Percentiles rank a stretch among this genome's conserved stretches.
These are phyloP conservation scores for Ptyas mucosa DNA, from an alignment of 2,113 vertebrate species.

Conservation along the genomic window DNA sequence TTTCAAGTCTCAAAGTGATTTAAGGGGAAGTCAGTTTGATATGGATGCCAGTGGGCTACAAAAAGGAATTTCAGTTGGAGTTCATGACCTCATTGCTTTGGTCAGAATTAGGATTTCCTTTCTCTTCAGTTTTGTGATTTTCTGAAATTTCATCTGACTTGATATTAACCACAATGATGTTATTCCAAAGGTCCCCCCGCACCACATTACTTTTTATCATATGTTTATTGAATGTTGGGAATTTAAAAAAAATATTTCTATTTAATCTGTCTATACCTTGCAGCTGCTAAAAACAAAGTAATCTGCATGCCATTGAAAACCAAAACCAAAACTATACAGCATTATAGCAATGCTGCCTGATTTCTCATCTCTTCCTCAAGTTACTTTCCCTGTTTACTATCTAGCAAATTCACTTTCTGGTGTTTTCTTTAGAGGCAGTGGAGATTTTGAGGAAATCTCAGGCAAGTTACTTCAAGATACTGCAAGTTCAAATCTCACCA, in stretches of 20 bases:
- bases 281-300: background rate
- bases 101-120: background rate
- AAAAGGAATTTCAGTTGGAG: background rate
- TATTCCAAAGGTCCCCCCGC: background rate
- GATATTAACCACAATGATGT: background rate
- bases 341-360: background rate
- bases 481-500: no score
- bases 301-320: background rate
- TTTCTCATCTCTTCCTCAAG: background rate
- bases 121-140: background rate
- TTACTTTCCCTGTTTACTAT: background rate
- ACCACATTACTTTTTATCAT: background rate
- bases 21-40: background rate
- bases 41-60: background rate
- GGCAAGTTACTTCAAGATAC: background rate
- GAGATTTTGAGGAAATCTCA: background rate
- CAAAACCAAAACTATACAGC: background rate
- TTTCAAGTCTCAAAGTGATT: background rate
- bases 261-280: background rate
- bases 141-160: background rate
- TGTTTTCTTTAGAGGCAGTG: background rate
- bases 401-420: background rate
- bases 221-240: background rate
- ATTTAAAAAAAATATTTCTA: background rate
- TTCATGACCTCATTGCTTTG: background rate